phyloP scores from a whole-genome alignment of 2,888 invertebrate species.

The Ophioninae sp. region DNA sequence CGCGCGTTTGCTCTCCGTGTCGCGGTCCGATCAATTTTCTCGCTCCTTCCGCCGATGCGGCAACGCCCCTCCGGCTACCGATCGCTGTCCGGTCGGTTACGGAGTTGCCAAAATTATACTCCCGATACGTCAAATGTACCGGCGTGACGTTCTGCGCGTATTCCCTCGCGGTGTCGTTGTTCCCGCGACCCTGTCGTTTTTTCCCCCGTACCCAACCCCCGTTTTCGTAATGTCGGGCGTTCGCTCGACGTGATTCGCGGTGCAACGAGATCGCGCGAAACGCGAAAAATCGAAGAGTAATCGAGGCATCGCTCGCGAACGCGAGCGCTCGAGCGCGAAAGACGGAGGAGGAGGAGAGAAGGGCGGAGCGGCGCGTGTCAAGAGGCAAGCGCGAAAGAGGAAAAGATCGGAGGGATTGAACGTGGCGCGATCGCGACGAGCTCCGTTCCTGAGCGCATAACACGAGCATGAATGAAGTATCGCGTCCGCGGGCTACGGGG shows the following conservation, averaged over 20 bases:
- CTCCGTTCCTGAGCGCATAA: constrained; percentile 75
- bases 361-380: background rate
- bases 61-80: too few relatives aligned
- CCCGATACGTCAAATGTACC: constrained; percentile 53
- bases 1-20: background rate
- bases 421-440: constrained; percentile 59
- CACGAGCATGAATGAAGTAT: constrained; percentile 81
- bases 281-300: too few relatives aligned
- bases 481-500: constrained; percentile 74
- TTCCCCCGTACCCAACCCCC: too few relatives aligned
- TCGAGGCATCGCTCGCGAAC: too few relatives aligned
- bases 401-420: constrained; percentile 7
- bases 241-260: too few relatives aligned
- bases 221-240: too few relatives aligned
- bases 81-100: too few relatives aligned
- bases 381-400: background rate
- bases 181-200: background rate
- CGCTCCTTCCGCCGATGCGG: too few relatives aligned
- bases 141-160: constrained; percentile 59
- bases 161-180: constrained; percentile 34
- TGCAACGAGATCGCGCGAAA: too few relatives aligned
- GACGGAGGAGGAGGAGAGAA: background rate
- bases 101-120: too few relatives aligned
- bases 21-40: background rate
- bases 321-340: constrained; percentile 20